Evolutionary conservation across 2,888 invertebrate species (phyloP).

Genomic region (Tipula confusa): DNA sequence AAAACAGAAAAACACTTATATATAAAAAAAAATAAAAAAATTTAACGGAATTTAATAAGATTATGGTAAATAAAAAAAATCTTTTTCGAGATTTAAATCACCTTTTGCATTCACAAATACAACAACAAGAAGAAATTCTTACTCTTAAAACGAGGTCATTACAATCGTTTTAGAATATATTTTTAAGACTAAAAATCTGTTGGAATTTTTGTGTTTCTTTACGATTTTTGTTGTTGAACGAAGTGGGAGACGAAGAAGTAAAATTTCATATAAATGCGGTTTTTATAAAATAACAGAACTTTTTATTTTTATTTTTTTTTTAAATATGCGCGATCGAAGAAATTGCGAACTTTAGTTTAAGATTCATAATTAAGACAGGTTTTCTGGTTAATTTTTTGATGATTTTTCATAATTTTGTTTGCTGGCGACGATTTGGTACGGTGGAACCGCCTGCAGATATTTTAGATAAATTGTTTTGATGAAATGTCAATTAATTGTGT

Average conservation of each 20-base stretch:
- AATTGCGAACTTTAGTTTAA: background rate
- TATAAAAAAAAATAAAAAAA: no score
- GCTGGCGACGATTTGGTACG: no score
- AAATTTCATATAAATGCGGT: background rate
- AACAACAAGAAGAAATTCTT: background rate
- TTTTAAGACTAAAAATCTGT: background rate
- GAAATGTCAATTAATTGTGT: no score
- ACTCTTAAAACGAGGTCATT: background rate
- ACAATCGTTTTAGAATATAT: background rate
- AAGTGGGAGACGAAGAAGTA: background rate
- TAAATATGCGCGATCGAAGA: background rate
- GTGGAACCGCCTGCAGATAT: background rate
- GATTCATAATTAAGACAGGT: background rate
- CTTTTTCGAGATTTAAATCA: background rate
- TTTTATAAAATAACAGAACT: background rate
- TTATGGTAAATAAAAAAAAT: background rate
- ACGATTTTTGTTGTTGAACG: background rate
- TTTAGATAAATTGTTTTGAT: no score
- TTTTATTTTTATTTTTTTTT: background rate
- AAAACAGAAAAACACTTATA: background rate
- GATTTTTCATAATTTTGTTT: no score
- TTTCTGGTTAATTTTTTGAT: background rate
- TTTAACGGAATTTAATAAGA: background rate
- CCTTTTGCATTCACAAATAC: background rate
- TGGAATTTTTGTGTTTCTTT: background rate